Evolutionary conservation across 2,888 invertebrate genomes (phyloP), one percentile per base, ranked within the genome.

Genomic region (Eupithecia inturbata): DNA sequence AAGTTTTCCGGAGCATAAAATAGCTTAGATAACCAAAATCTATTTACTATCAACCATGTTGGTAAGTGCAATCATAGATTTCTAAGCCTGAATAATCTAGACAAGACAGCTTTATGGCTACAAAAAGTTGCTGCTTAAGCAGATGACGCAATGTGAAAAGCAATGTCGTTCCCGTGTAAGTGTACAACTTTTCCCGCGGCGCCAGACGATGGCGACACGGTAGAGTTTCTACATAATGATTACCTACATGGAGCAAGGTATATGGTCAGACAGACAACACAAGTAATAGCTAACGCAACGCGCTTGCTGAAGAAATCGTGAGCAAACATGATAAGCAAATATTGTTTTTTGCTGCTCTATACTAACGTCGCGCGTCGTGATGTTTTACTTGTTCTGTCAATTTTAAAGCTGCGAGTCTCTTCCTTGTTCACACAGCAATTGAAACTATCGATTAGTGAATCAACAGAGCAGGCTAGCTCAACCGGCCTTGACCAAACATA

Each of bases 401-500:
- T 84, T 88, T 83, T 83, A 80, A 75, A 77, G 76, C 77, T 70
- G 77, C 77, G 81, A 79, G 87, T 85, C 84, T 83, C 82, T 63
- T 16, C 5, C n/a, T 89, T 87, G 92, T 93, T 92, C 92, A 93
- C 86, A 93, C 85, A 92, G 91, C 88, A 92, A 90, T 80, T 83
- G 84, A 85, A 90, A 91, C 89, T 92, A 93, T 93, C 91, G 91
- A 91, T 91, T 88, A 88, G 80, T 82, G 83, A 84, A 87, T 87
- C 12, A 85, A 87, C 85, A 83, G 81, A 82, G 80, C 75, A 74
- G 67, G 77, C 80, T 74, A 75, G 53, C 78, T 81, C 80, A 79
- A 79, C 83, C 84, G 83, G 84, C 85, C 87, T 88, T 87, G 87
- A 85, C 81, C 82, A 81, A 83, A 80, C 81, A 76, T 77, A 77